phyloP scores from a whole-genome alignment of 1,140 invertebrate genomes.

The Cyrtorhinus lividipennis region DNA sequence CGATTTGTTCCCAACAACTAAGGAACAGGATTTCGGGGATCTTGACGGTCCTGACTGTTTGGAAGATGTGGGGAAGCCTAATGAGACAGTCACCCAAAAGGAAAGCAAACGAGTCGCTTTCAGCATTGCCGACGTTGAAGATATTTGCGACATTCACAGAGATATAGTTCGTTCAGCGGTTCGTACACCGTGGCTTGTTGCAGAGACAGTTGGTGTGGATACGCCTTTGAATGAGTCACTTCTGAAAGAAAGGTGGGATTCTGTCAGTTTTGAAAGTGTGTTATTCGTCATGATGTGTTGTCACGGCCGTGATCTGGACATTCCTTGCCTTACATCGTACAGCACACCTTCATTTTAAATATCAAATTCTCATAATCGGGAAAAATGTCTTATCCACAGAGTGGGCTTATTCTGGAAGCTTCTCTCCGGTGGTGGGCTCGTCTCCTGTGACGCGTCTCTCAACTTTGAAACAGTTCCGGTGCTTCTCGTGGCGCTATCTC shows the following conservation, averaged over 20 bases:
- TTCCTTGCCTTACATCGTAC: no score
- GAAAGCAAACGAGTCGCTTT: conserved; percentile 14
- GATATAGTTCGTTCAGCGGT: conserved; percentile 40
- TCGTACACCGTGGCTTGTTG: conserved; percentile 38
- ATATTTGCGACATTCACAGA: conserved; percentile 43
- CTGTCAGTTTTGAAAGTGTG: background rate
- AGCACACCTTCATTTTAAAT: no score
- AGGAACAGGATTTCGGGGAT: conserved; percentile 51
- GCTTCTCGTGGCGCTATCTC: conserved; percentile 33
- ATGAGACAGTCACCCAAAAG: background rate
- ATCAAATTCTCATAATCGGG: no score
- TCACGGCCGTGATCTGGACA: conserved; percentile 24
- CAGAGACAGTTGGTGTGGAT: conserved; percentile 29
- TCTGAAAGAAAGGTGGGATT: conserved; percentile 25
- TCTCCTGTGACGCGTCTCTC: conserved; percentile 35
- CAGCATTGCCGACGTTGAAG: conserved; percentile 39
- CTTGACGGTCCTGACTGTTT: conserved; percentile 30
- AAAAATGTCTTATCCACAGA: no score
- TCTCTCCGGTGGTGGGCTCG: conserved; percentile 31
- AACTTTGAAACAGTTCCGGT: conserved; percentile 38
- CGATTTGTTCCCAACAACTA: conserved; percentile 60
- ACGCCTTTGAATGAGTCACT: conserved; percentile 32
- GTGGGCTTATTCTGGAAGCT: conserved; percentile 41
- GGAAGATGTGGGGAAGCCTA: conserved; percentile 26
- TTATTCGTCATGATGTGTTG: no score